Base-by-base conservation (phyloP, 2,797 vertebrate genomes). In the Notamacropus eugenii region DNA sequence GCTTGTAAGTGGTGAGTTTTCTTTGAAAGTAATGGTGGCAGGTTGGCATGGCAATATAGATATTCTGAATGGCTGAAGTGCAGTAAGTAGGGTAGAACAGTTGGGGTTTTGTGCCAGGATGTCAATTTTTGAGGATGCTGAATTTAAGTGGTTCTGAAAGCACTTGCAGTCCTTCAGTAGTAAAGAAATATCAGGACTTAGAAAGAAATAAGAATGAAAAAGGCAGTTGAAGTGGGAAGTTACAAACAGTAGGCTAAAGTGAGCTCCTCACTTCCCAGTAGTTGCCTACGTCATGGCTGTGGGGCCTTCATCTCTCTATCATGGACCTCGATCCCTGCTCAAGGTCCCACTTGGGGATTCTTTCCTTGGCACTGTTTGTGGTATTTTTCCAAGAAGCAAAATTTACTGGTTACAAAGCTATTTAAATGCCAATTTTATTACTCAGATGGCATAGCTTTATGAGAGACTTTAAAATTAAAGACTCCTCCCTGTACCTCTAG, bases 361-460 rank as follows among this genome's bases (percentile, higher is more conserved):
- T 87, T 46, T 87, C 2, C n/a, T 82, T 40, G n/a, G 16, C n/a
- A 82, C 2, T 46, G 40, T 82, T 82, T 46, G 40, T 87, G 22
- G 40, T 46, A 87, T 22, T 87, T 87, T 87, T 46, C 22, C 10
- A 50, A 87, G 74, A 50, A 50, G 40, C 40, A 87, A 87, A 50
- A 87, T 87, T 27, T 50, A 50, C 74, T 87, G 24, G 74, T 46
- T 46, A 46, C 40, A 87, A 40, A 40, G 22, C 40, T 87, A 87
- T 50, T 87, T 40, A 87, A 87, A 93, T 90, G 96, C 94, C 96
- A 97, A 97, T 46, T 87, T 98, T 97, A 94, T 92, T 55, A 94
- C 97, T 97, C 95, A 97, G 97, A 98, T 98, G 96, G 97, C 96
- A 55, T 0, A 0, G 82, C 93, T 24, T 95, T 58, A 94, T 97